A percentile compares a stretch with the other conserved stretches of the same genome.
phyloP scores from a whole-genome alignment of 2,113 vertebrate species.

The Microtus oregoni region DNA sequence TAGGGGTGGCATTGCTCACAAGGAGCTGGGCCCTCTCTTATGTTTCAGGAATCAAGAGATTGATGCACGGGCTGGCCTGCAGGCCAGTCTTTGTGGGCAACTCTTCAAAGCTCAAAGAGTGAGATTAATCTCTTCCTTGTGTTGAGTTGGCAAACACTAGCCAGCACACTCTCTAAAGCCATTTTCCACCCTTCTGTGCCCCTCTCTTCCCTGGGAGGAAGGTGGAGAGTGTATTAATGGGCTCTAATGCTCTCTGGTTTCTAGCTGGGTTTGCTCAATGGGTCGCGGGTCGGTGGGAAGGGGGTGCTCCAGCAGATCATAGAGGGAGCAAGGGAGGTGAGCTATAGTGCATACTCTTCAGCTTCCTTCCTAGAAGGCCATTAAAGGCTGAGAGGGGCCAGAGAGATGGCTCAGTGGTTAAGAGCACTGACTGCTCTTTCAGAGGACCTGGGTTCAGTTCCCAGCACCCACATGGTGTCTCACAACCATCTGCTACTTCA shows the following conservation, averaged over 20 bases:
- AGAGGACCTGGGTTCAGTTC: neutral
- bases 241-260: neutral
- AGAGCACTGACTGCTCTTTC: neutral
- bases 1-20: neutral
- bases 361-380: neutral
- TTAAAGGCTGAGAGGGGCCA: neutral
- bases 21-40: neutral
- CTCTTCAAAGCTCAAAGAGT: neutral
- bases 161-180: neutral
- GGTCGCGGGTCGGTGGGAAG: rapidly evolving
- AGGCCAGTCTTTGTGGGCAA: neutral
- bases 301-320: neutral
- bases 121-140: neutral
- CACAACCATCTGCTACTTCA: neutral
- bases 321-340: neutral
- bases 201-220: neutral
- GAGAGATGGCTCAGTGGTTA: neutral
- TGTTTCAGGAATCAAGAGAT: neutral
- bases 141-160: neutral
- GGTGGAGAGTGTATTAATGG: neutral
- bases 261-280: neutral
- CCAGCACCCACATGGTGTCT: neutral
- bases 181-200: neutral
- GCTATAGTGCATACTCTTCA: neutral
- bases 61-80: neutral